These are phyloP conservation scores for Bombus cullumanus DNA, from an alignment of 1,140 invertebrate genomes.

Conservation along the genomic window DNA sequence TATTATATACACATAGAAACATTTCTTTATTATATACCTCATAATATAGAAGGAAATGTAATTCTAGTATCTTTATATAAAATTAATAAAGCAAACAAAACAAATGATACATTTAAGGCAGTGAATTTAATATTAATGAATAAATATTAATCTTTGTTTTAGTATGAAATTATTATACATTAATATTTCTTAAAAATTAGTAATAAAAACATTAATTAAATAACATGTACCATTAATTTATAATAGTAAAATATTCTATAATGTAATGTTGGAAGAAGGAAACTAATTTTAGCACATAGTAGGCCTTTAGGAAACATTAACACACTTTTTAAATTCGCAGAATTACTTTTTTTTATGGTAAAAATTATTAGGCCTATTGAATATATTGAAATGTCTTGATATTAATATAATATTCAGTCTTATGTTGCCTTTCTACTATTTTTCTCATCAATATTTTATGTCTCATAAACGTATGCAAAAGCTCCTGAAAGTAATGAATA, in stretches of 20 bases:
- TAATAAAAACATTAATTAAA: background rate
- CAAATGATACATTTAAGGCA: background rate
- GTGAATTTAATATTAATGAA: background rate
- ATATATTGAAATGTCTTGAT: constrained; percentile 20
- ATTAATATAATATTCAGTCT: constrained; percentile 61
- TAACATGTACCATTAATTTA: background rate
- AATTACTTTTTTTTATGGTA: constrained; percentile 2
- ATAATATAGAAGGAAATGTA: background rate
- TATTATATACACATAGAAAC: background rate
- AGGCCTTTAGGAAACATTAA: constrained; percentile 30
- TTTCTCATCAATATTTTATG: constrained; percentile 6
- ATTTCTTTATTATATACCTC: background rate
- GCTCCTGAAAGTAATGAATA: constrained; percentile 82
- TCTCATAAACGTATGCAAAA: constrained; percentile 86
- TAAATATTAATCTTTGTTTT: background rate
- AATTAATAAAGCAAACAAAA: background rate
- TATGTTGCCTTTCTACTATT: constrained; percentile 32
- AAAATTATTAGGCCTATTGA: constrained; percentile 36
- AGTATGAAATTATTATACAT: background rate
- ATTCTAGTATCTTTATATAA: background rate
- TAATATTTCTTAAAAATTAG: background rate
- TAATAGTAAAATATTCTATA: background rate
- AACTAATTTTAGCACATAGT: background rate
- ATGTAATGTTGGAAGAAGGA: background rate
- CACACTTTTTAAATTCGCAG: constrained; percentile 3